These are phyloP conservation scores for Sylvia atricapilla DNA, from an alignment of 2,113 vertebrate species.

Conservation along the genomic window DNA sequence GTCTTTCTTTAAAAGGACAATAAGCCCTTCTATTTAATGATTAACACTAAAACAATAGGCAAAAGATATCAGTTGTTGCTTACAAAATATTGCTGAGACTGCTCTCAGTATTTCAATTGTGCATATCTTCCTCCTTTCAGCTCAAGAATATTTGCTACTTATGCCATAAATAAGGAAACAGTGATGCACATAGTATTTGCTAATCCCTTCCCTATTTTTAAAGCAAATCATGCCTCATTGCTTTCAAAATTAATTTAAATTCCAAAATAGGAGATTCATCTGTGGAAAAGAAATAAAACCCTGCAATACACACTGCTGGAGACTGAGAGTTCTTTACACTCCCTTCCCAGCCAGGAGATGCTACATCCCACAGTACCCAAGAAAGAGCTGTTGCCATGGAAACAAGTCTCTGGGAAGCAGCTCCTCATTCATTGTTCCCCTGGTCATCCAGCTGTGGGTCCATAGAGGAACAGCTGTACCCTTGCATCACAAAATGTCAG, in stretches of 20 bases:
- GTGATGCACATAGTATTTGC: background rate
- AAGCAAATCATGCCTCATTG: background rate
- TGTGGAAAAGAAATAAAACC: constrained; percentile 18
- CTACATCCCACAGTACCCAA: constrained; percentile 18
- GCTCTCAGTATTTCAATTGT: background rate
- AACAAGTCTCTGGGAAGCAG: constrained; percentile 67
- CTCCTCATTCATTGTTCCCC: constrained; percentile 62
- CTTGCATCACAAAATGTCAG: constrained; percentile 37
- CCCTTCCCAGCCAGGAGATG: constrained; percentile 47
- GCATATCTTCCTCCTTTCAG: background rate
- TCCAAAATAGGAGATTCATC: constrained; percentile 47
- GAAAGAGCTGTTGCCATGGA: constrained; percentile 74
- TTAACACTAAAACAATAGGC: background rate
- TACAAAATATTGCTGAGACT: background rate
- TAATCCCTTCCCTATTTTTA: constrained; percentile 18
- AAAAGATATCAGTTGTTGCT: background rate
- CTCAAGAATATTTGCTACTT: constrained; percentile 7
- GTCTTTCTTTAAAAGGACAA: constrained; percentile 35
- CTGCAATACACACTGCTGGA: constrained; percentile 43
- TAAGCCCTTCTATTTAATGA: constrained; percentile 13
- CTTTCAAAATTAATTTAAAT: constrained; percentile 67
- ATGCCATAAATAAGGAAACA: background rate
- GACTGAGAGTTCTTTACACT: constrained; percentile 25
- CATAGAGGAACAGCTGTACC: background rate
- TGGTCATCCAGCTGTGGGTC: constrained; percentile 71